Base-by-base conservation (phyloP, 2,113 vertebrate genomes). In the Marcusenius ussheri region DNA sequence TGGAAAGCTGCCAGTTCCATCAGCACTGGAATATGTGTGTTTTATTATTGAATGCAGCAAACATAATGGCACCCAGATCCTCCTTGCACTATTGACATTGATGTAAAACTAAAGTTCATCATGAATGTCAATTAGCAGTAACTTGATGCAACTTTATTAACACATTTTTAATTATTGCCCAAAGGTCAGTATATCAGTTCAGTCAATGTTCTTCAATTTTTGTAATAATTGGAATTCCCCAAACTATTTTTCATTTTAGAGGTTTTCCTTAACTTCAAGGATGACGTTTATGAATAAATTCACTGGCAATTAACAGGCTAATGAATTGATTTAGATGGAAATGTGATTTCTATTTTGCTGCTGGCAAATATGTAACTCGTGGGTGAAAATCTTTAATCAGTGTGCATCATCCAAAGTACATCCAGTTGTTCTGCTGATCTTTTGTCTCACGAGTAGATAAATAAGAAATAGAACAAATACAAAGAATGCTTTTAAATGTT, bases 131-230 rank as follows among this genome's bases (percentile, higher is more conserved):
- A 35, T 35, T n/a, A 87, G 50, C 49, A 27, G 27, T 56, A 87
- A 53, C n/a, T 53, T n/a, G 50, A 50, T 87, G 46, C n/a, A 35
- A 53, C 50, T 53, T 87, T 87, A 53, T 87, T 87, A 53, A 87
- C 27, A 39, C 50, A n/a, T 53, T 87, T 87, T 35, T 87, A 49
- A 80, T 80, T 80, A 80, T 84, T 84, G 42, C 83, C 83, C 83
- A 84, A 84, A 84, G 83, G 83, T 84, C 49, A 53, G 19, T 53
- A 53, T 53, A 84, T 84, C 83, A 84, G 39, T 24, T 47, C 49
- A 53, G 5, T 87, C 85, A 87, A n/a, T 53, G 85, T 87, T 87
- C 85, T 87, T 87, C 85, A 87, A 51, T 87, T 87, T 86, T 87
- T 35, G 85, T 87, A 87, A 49, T 87, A 87, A 53, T 53, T 87